Percentiles rank a stretch among this genome's conserved stretches.
Conservation (phyloP, 2,888 invertebrate genomes). For the Leptopilina myrica region DNA sequence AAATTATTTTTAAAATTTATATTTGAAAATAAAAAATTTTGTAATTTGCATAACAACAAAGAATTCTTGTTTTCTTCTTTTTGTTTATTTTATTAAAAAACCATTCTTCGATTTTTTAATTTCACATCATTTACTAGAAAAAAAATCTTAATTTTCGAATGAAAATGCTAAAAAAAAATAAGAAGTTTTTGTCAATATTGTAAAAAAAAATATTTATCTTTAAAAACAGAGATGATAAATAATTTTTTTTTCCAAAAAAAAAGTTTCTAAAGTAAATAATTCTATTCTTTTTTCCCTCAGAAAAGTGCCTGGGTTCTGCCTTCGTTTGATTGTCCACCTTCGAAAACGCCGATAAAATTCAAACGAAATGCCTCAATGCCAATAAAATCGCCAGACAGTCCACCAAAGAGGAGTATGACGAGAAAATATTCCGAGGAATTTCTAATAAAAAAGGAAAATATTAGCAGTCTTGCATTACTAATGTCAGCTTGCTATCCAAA, state of each 20-base stretch:
- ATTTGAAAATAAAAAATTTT: no score
- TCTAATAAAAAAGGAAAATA: constrained; percentile 51
- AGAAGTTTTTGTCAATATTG: no score
- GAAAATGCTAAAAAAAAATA: no score
- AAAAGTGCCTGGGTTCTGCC: constrained; percentile 22
- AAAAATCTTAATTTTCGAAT: no score
- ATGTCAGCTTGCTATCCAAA: constrained; percentile 67
- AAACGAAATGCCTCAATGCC: constrained; percentile 23
- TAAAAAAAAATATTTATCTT: no score
- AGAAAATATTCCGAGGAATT: constrained; percentile 14
- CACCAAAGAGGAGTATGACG: not conserved
- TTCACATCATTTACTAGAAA: no score
- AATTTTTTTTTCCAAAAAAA: not conserved
- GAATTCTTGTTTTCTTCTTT: no score
- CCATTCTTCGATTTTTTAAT: no score
- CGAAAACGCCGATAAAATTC: constrained; percentile 7
- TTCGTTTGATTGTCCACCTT: constrained; percentile 17
- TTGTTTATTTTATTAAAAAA: no score
- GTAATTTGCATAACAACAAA: no score
- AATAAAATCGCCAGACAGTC: not conserved
- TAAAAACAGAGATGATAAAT: no score
- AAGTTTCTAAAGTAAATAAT: not conserved
- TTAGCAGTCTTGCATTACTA: constrained; percentile 62
- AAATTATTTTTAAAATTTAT: no score
- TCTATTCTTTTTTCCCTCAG: not conserved